Base-by-base conservation (phyloP, 2,888 invertebrate species). In the Laothoe populi region DNA sequence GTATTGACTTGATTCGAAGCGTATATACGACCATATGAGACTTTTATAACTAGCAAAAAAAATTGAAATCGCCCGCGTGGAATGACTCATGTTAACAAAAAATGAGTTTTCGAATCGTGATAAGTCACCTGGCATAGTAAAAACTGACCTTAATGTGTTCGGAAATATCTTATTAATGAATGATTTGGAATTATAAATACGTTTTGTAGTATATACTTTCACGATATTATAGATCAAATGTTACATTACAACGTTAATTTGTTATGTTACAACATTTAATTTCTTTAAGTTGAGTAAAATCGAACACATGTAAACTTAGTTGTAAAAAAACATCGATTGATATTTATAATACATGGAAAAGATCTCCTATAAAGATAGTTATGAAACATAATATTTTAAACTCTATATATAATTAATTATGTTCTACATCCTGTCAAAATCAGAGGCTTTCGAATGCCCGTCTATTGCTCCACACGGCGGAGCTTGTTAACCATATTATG, bases 31-130 rank as follows among this genome's bases (percentile, higher is more conserved):
- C n/a, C 5, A 26, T 26, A 26, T 26, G 26, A 5, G 26, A 26
- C 7, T 8, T 31, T 31, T 31, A 2, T 8, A 31, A 31, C 31
- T 4, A 31, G 2, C 5, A 38, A 13, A 38, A 38, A 38, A 38
- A 38, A 13, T 13, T 38, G 13, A 2, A 38, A 38, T 38, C 38
- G 13, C 11, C 1, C 5, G 13, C 1, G 38, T 38, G 1, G 46
- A 46, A 21, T 46, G 23, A 46, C 16, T 46, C 46, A 46, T 23
- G 11, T 11, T 46, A 21, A 46, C 46, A 46, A 46, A 46, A 46
- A 46, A 13, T 11, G 13, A 46, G 46, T 23, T 46, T 46, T 45
- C 10, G 21, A 4, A 23, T 16, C 11, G 11, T 2, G 23, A 23
- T 23, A 46, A n/a, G 21, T 46, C 21, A 46, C 21, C 5, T 23